phyloP scores from a whole-genome alignment of 2,113 vertebrate genomes.

The Oreochromis aureus region DNA sequence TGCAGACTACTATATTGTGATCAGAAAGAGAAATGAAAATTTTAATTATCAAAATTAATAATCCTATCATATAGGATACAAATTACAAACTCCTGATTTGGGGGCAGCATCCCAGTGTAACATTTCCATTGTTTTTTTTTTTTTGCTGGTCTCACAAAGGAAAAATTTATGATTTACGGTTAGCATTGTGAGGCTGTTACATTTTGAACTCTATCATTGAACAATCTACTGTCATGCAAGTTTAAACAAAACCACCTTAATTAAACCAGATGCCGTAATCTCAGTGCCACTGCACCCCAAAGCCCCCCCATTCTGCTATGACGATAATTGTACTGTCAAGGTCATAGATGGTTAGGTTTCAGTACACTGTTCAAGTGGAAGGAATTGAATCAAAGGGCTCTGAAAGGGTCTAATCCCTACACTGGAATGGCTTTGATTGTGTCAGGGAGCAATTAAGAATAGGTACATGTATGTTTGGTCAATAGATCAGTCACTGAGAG shows the following conservation, averaged over 20 bases:
- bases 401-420: conserved; percentile 36
- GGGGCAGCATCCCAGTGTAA: neutral
- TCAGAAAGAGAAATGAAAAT: neutral
- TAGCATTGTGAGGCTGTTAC: neutral
- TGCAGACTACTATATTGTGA: neutral
- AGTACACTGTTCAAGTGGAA: conserved; percentile 48
- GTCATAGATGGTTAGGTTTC: conserved; percentile 42
- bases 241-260: conserved; percentile 40
- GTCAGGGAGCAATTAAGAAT: conserved; percentile 26
- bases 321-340: conserved; percentile 48
- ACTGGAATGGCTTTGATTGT: conserved; percentile 54
- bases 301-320: neutral
- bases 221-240: conserved; percentile 5
- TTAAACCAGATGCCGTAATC: conserved; percentile 35
- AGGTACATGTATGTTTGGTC: conserved; percentile 36
- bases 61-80: neutral
- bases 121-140: neutral
- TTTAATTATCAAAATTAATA: neutral
- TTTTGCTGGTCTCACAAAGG: neutral
- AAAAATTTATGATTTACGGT: neutral
- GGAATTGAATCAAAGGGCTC: conserved; percentile 47
- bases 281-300: neutral
- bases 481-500: conserved; percentile 15
- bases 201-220: conserved; percentile 34
- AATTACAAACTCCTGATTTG: neutral